Evolutionary conservation across 2,113 vertebrate genomes (phyloP).

Genomic region (Oncorhynchus tshawytscha): DNA sequence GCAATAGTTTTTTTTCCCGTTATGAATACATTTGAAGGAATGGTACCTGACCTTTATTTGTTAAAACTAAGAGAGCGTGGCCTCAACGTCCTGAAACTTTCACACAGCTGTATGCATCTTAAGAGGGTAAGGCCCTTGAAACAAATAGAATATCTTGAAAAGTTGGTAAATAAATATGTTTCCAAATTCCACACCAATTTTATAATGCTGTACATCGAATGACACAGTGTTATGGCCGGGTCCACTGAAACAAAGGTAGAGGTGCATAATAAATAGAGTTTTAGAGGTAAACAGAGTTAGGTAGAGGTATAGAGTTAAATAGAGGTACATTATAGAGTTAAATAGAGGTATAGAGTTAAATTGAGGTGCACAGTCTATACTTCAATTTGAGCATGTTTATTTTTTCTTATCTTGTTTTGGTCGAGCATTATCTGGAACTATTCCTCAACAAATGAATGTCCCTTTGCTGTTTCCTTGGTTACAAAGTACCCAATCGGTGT

Average conservation of each 20-base stretch:
- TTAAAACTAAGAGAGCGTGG: not conserved
- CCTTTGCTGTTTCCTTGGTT: conserved; percentile 41
- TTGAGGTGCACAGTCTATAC: not conserved
- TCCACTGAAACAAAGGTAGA: not conserved
- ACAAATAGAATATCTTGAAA: not conserved
- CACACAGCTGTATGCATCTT: not conserved
- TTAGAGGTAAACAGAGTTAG: too few species aligned
- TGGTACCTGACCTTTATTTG: conserved; percentile 34
- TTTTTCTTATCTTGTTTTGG: conserved; percentile 12
- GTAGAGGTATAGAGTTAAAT: not conserved
- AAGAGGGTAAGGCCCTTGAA: not conserved
- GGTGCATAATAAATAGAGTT: too few species aligned
- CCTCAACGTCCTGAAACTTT: not conserved
- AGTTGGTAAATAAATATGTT: too few species aligned
- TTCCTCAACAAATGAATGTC: conserved; percentile 20
- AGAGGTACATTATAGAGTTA: not conserved
- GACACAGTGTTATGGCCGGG: not conserved
- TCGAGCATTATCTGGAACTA: conserved; percentile 13
- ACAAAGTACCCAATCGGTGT: conserved; percentile 40
- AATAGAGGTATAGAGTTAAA: not conserved
- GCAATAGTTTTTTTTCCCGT: conserved; percentile 21
- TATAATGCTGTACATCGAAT: not conserved
- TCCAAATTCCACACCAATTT: too few species aligned
- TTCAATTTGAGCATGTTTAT: not conserved
- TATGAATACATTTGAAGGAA: conserved; percentile 12